Evolutionary conservation across 2,888 invertebrate species (phyloP).

Genomic region (Poecilus cupreus): DNA sequence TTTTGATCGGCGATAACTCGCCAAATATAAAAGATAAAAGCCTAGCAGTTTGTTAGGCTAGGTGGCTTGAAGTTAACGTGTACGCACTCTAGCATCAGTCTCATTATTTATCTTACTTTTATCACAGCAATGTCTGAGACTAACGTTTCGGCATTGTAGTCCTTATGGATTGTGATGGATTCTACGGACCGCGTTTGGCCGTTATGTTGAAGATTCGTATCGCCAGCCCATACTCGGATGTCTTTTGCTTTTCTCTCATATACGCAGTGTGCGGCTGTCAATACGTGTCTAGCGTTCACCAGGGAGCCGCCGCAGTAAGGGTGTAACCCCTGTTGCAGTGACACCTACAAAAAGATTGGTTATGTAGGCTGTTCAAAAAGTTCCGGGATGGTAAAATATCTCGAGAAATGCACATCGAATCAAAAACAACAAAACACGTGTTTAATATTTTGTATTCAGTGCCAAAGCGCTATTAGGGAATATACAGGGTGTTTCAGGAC

Average conservation of each 20-base stretch:
- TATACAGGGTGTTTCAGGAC: too few species aligned
- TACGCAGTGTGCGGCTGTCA: constrained; percentile 17
- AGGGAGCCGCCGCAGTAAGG: constrained; percentile 10
- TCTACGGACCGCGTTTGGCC: background rate
- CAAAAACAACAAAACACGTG: too few species aligned
- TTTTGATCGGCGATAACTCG: too few species aligned
- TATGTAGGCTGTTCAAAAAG: too few species aligned
- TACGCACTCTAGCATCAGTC: too few species aligned
- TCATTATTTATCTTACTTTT: background rate
- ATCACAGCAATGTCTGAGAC: constrained; percentile 10
- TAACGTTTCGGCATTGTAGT: background rate
- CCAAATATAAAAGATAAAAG: too few species aligned
- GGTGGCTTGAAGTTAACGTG: too few species aligned
- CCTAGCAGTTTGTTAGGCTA: too few species aligned
- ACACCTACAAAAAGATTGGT: constrained; percentile 6
- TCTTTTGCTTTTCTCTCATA: background rate
- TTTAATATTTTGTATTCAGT: too few species aligned
- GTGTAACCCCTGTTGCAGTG: background rate
- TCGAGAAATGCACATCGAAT: too few species aligned
- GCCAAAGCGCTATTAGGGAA: too few species aligned
- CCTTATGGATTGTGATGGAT: background rate
- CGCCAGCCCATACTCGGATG: background rate
- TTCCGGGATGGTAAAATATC: too few species aligned
- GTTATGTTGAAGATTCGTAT: background rate
- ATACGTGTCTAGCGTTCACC: background rate